Base-by-base conservation (phyloP, 2,113 vertebrate genomes). In the Cepphus grylle region DNA sequence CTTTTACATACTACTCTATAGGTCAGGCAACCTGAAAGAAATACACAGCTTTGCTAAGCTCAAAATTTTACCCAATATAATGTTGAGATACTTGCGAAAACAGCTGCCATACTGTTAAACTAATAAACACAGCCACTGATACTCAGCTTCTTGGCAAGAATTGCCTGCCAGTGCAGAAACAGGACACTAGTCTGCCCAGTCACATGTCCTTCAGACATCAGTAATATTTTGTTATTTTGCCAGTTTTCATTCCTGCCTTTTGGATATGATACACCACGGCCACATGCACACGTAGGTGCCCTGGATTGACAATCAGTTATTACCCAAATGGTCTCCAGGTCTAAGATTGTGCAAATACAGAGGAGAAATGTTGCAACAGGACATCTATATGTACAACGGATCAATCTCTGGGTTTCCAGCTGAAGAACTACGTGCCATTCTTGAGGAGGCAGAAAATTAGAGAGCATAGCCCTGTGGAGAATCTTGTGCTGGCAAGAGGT, bases 201-300 rank as follows among this genome's bases (percentile, higher is more conserved):
- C 94, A 94, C 53, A 65, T 94, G 87, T 85, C 63, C 93, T 83
- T 89, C 9, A 95, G 88, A 86, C 90, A 91, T 4, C 12, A 53
- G 81, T 73, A 90, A 73, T 70, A 73, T 16, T 90, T 81, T 85
- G 62, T 90, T 95, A 59, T 55, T 96, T 91, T 92, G 89, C 91
- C 94, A 96, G 87, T 17, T 84, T 77, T 96, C 90, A 88, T 95
- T 95, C 94, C 93, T 90, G 90, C 67, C 83, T 92, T 92, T 87
- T 91, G 74, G 76, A 91, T 56, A 38, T 10, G 49, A 84, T 38
- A 87, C 19, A 73, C n/a, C 59, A 42, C 81, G 91, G 81, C 42
- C 50, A 83, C 58, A n/a, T 12, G 36, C 56, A 61, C 58, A 40
- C 0, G 0, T 5, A 89, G 81, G 69, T 63, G 66, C 45, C 58